phyloP scores from a whole-genome alignment of 2,797 vertebrate genomes.

The Scleropages formosus region DNA sequence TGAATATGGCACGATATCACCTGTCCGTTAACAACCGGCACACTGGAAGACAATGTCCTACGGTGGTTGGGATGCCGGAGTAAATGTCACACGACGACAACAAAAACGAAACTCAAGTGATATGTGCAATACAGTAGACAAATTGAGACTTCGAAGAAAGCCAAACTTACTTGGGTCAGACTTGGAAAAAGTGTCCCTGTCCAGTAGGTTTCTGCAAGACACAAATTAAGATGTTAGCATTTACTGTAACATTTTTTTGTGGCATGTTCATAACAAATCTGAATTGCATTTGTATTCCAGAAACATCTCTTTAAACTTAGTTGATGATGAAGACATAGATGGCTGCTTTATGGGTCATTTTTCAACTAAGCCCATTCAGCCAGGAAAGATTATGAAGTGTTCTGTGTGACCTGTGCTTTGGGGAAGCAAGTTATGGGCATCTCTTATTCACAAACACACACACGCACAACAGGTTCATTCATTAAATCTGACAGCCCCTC shows the following conservation, averaged over 20 bases:
- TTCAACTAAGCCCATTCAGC: no score
- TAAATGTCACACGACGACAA: neutral
- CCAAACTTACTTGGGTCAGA: constrained; percentile 89
- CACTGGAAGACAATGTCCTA: neutral
- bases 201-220: constrained; percentile 88
- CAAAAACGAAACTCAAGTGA: neutral
- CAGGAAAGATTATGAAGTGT: no score
- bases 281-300: neutral
- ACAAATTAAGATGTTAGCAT: constrained; percentile 40
- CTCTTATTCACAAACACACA: no score
- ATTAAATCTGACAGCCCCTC: neutral
- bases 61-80: neutral
- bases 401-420: no score
- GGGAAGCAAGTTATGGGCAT: no score
- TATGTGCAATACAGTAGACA: neutral
- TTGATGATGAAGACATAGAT: neutral
- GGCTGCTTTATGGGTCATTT: no score
- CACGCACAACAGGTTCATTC: neutral
- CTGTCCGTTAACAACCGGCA: neutral
- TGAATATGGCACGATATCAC: neutral
- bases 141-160: neutral
- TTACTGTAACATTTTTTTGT: constrained; percentile 1
- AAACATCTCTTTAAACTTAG: neutral
- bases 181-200: constrained; percentile 98
- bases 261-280: neutral